phyloP scores from a whole-genome alignment of 2,113 vertebrate genomes.

The Tragelaphus strepsiceros region DNA sequence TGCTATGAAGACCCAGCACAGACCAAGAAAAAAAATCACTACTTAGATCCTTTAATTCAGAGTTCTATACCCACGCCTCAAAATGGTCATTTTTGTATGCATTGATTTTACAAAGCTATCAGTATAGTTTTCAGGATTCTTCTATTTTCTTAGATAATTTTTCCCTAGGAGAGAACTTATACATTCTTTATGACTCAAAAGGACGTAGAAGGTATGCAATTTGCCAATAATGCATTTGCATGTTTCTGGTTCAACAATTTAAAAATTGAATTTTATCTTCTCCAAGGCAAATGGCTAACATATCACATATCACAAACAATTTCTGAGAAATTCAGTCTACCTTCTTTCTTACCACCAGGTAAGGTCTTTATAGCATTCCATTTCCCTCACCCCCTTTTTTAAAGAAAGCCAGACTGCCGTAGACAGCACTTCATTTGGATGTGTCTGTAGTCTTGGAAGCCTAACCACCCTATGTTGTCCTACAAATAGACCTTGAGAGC shows the following conservation, averaged over 20 bases:
- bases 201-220: not conserved
- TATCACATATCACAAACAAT: not conserved
- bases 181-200: not conserved
- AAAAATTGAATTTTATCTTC: constrained; percentile 17
- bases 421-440: not conserved
- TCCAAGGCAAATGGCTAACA: not conserved
- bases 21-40: not conserved
- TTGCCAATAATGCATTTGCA: not conserved
- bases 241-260: constrained; percentile 7
- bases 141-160: not conserved
- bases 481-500: not conserved
- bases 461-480: not conserved
- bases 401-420: not conserved
- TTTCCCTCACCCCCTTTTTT: not conserved
- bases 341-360: not conserved
- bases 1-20: not conserved
- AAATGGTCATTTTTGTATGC: not conserved
- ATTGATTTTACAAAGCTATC: not conserved
- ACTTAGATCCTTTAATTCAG: not conserved
- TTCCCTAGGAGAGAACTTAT: not conserved
- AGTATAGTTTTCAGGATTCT: not conserved
- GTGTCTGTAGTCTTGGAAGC: not conserved
- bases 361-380: not conserved
- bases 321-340: not conserved
- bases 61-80: not conserved